These are phyloP conservation scores for Cinclus cinclus DNA, from an alignment of 2,113 vertebrate genomes.

Conservation along the genomic window DNA sequence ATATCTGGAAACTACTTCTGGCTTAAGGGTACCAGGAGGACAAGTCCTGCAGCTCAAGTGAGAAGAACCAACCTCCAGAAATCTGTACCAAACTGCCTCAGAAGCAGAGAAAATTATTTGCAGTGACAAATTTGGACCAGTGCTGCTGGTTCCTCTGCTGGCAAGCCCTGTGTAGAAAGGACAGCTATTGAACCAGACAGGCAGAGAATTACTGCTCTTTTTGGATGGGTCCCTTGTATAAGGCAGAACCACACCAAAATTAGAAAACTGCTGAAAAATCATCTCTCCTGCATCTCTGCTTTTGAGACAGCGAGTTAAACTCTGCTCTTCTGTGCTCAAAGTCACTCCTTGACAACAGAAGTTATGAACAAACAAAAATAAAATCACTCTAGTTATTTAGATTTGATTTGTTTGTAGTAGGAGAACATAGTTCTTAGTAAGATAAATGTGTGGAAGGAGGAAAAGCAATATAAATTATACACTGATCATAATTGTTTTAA, in stretches of 20 bases:
- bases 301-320: background rate
- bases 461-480: background rate
- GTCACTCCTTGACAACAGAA: background rate
- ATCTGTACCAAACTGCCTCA: background rate
- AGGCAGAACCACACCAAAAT: background rate
- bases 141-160: background rate
- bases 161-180: fast-evolving
- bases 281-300: background rate
- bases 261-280: conserved; percentile 7
- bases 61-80: background rate
- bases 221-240: background rate
- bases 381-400: background rate
- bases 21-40: background rate
- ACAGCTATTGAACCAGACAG: background rate
- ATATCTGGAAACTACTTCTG: background rate
- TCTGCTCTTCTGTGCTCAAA: background rate
- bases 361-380: background rate
- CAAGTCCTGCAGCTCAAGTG: background rate
- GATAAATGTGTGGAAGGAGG: background rate
- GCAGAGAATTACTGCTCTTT: background rate
- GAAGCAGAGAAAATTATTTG: background rate
- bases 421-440: background rate
- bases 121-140: background rate
- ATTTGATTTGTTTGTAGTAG: background rate
- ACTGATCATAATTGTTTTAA: background rate